Percentiles rank a stretch among this genome's conserved stretches.
Evolutionary conservation across 1,140 invertebrate genomes (phyloP).

Genomic region (Brachionus angularis): DNA sequence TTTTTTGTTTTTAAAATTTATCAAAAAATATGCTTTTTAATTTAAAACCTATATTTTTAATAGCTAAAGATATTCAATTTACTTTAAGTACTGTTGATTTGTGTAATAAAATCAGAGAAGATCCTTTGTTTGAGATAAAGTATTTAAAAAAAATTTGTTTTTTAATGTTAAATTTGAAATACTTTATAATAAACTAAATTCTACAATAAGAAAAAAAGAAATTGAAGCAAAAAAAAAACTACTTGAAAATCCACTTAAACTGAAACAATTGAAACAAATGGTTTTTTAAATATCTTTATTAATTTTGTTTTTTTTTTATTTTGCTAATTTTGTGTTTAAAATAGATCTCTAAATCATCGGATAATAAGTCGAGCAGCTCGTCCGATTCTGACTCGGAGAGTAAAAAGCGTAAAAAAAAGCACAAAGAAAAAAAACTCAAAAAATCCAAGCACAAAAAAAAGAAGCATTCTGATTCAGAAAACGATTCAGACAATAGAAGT

Average conservation of each 20-base stretch:
- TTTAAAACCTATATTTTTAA: background rate
- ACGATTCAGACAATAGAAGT: background rate
- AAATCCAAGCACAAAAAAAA: slow-evolving; percentile 33
- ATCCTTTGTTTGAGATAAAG: slow-evolving; percentile 42
- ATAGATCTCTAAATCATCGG: slow-evolving; percentile 23
- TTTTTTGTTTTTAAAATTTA: background rate
- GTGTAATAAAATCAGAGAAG: slow-evolving; percentile 38
- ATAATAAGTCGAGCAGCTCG: slow-evolving; percentile 1
- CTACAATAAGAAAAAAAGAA: slow-evolving; percentile 23
- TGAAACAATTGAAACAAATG: slow-evolving; percentile 43
- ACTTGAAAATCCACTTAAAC: slow-evolving; percentile 39
- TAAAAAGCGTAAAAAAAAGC: slow-evolving; percentile 20
- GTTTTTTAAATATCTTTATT: background rate
- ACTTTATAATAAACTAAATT: too few relatives aligned
- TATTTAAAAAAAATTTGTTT: background rate
- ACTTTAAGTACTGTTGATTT: slow-evolving; percentile 7
- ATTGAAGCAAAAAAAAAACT: slow-evolving; percentile 36
- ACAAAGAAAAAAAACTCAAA: slow-evolving; percentile 22
- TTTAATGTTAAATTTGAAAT: background rate
- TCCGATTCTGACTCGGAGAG: background rate
- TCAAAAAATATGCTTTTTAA: too few relatives aligned
- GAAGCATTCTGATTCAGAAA: slow-evolving; percentile 10
- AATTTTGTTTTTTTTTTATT: background rate
- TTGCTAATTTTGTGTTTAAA: background rate
- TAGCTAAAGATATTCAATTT: background rate